phyloP scores from a whole-genome alignment of 2,113 vertebrate genomes.

The Zapornia atra region DNA sequence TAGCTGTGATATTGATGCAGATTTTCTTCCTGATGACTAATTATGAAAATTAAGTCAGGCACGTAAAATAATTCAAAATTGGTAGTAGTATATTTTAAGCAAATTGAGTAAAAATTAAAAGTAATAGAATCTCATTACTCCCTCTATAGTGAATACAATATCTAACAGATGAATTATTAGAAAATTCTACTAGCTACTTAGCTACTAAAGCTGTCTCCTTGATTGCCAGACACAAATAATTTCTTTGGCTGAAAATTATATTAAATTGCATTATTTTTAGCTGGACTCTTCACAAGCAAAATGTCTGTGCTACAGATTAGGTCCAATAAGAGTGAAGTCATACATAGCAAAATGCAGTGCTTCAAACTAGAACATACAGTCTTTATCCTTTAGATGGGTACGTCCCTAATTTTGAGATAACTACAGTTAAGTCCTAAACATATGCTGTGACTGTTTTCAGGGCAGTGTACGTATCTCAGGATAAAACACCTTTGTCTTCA shows the following conservation, averaged over 20 bases:
- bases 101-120: not conserved
- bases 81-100: not conserved
- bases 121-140: not conserved
- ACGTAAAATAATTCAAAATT: not conserved
- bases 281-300: not conserved
- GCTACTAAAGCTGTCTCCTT: not conserved
- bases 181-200: not conserved
- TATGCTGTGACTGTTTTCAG: not conserved
- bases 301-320: fast-evolving
- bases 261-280: not conserved
- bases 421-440: not conserved
- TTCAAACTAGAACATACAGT: not conserved
- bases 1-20: not conserved
- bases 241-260: not conserved
- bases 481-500: not conserved
- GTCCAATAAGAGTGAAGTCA: not conserved
- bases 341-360: not conserved
- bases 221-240: not conserved
- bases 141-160: not conserved
- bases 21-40: not conserved
- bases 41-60: not conserved
- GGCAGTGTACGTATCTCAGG: not conserved
- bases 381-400: not conserved
- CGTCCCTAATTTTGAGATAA: not conserved
- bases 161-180: not conserved